Evolutionary conservation across 2,888 invertebrate genomes (phyloP).

Genomic region (Coelogynopora nodosa): DNA sequence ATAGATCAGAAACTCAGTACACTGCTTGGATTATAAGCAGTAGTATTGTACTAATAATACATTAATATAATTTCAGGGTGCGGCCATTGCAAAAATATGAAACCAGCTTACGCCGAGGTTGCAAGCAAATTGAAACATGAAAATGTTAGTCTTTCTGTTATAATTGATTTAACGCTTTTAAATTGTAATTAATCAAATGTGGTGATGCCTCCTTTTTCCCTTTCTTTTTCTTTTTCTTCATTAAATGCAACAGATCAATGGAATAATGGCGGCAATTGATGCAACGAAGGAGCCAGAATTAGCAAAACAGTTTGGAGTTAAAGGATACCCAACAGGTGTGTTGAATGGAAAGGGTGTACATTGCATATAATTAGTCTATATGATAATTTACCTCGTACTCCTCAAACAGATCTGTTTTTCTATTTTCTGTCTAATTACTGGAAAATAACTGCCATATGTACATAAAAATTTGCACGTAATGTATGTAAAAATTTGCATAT

Average conservation of each 20-base stretch:
- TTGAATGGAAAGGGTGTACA: too few species aligned
- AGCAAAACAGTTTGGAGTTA: constrained; percentile 67
- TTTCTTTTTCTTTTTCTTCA: not conserved
- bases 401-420: too few species aligned
- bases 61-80: constrained; percentile 66
- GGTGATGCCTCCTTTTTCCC: not conserved
- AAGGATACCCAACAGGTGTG: constrained; percentile 67
- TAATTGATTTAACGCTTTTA: not conserved
- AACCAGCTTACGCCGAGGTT: constrained; percentile 79
- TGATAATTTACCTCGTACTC: too few species aligned
- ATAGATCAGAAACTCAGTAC: too few species aligned
- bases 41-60: too few species aligned
- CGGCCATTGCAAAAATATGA: constrained; percentile 77
- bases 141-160: constrained; percentile 60
- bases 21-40: too few species aligned
- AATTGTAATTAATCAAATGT: too few species aligned
- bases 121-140: constrained; percentile 71
- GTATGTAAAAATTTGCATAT: too few species aligned
- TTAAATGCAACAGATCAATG: not conserved
- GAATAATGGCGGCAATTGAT: constrained; percentile 65
- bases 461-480: too few species aligned
- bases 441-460: too few species aligned
- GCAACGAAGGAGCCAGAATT: constrained; percentile 68
- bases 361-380: too few species aligned
- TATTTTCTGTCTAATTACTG: too few species aligned